Evolutionary conservation across 2,797 vertebrate genomes (phyloP).

Genomic region (Melanotaenia pygmaea): DNA sequence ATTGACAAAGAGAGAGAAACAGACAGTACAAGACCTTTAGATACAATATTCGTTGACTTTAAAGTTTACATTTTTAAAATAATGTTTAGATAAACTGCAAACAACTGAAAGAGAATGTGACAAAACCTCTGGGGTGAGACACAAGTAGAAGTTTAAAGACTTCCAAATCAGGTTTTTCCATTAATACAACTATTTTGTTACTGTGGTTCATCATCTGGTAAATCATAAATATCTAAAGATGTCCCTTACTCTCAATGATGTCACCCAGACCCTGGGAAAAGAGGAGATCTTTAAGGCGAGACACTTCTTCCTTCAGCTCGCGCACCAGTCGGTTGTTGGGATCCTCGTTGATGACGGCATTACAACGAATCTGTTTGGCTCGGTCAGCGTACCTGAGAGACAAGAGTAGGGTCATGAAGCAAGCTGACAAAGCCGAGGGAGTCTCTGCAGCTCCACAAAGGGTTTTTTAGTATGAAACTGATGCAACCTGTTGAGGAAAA

Average conservation of each 20-base stretch:
- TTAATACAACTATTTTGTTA: constrained; percentile 20
- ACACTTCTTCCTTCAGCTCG: constrained; percentile 96
- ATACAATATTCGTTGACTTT: constrained; percentile 14
- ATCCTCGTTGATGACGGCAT: constrained; percentile 96
- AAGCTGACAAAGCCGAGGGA: constrained; percentile 3
- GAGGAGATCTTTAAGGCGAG: constrained; percentile 92
- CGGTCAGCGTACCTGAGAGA: constrained; percentile 89
- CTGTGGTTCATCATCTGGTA: constrained; percentile 7
- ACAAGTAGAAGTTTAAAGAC: constrained; percentile 1
- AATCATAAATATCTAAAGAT: constrained; percentile 6
- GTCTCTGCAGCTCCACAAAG: constrained; percentile 20
- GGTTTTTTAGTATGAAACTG: constrained; percentile 53
- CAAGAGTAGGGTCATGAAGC: constrained; percentile 3
- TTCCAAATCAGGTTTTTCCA: constrained; percentile 7
- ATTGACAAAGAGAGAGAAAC: constrained; percentile 34
- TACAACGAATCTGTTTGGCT: constrained; percentile 93
- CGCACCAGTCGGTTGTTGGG: constrained; percentile 96
- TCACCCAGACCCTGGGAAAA: constrained; percentile 95
- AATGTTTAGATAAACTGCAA: neutral
- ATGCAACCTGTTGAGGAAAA: constrained; percentile 30
- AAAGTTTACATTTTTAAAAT: constrained; percentile 15
- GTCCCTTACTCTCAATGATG: constrained; percentile 95
- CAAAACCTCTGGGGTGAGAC: neutral
- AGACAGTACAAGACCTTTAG: constrained; percentile 49
- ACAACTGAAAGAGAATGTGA: too few species aligned